Evolutionary conservation across 2,113 vertebrate genomes (phyloP).

Genomic region (Mastomys coucha): DNA sequence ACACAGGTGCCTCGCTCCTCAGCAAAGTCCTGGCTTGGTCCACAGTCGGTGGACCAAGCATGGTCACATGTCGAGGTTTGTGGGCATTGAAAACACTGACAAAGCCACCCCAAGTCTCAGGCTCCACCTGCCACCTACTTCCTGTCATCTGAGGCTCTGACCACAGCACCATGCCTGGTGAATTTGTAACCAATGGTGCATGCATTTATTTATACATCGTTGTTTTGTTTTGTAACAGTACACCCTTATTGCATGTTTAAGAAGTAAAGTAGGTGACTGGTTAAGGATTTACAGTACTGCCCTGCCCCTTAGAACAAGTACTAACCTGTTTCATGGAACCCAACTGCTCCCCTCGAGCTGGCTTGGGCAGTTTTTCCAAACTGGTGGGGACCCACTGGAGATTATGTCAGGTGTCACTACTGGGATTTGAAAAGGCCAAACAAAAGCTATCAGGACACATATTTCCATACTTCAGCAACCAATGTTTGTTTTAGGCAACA

Average conservation of each 20-base stretch:
- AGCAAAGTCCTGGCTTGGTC: neutral
- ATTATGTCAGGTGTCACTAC: neutral
- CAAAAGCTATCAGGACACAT: neutral
- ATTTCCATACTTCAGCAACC: neutral
- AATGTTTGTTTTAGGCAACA: neutral
- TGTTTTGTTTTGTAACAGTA: constrained; percentile 48
- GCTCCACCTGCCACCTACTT: neutral
- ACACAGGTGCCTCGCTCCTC: neutral
- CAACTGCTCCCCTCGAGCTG: neutral
- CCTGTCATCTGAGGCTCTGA: neutral
- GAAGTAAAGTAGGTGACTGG: neutral
- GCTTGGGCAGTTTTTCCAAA: neutral
- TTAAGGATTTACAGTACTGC: neutral
- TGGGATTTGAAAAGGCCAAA: neutral
- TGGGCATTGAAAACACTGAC: neutral
- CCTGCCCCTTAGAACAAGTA: neutral
- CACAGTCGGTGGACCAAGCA: neutral
- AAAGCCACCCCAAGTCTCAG: neutral
- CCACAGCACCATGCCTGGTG: neutral
- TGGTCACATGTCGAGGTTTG: neutral
- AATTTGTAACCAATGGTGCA: neutral
- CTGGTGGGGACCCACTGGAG: neutral
- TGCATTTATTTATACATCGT: neutral
- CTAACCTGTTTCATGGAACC: neutral
- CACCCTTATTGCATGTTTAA: neutral